A percentile compares a stretch with the other conserved stretches of the same genome.
phyloP scores from a whole-genome alignment of 1,140 invertebrate species.

The Temnothorax longispinosus region DNA sequence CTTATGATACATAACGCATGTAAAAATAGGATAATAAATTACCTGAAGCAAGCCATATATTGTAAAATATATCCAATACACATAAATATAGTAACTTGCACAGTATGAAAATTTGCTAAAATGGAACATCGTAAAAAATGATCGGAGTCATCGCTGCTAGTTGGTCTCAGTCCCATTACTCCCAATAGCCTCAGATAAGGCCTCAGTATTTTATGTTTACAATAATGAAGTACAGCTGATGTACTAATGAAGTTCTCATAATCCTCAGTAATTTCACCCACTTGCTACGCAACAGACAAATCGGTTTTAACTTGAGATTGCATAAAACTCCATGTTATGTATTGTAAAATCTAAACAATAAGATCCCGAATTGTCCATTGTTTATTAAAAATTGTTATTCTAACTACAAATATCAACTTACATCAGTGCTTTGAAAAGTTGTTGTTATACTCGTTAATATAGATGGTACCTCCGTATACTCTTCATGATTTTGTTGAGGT shows the following conservation, averaged over 20 bases:
- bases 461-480: conserved; percentile 75
- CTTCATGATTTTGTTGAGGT: conserved; percentile 71
- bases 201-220: conserved; percentile 91
- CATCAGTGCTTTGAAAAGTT: conserved; percentile 81
- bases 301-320: not conserved
- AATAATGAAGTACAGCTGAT: conserved; percentile 91
- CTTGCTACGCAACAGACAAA: conserved; percentile 79
- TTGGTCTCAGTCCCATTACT: conserved; percentile 90
- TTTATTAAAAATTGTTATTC: not conserved
- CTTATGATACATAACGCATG: not conserved
- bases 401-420: conserved; percentile 64
- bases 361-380: not conserved
- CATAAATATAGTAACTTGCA: conserved; percentile 89
- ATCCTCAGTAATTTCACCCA: conserved; percentile 89
- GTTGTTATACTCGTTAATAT: conserved; percentile 77
- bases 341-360: conserved; percentile 28
- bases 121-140: conserved; percentile 84
- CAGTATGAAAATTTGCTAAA: conserved; percentile 89
- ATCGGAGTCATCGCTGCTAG: conserved; percentile 88
- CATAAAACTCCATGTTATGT: not conserved
- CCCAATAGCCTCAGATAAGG: conserved; percentile 91
- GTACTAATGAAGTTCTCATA: conserved; percentile 88
- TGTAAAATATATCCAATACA: conserved; percentile 91
- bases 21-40: conserved; percentile 60
- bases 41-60: conserved; percentile 92